Conservation (phyloP, 2,888 invertebrate genomes). For the Metopia argyrocephala region DNA sequence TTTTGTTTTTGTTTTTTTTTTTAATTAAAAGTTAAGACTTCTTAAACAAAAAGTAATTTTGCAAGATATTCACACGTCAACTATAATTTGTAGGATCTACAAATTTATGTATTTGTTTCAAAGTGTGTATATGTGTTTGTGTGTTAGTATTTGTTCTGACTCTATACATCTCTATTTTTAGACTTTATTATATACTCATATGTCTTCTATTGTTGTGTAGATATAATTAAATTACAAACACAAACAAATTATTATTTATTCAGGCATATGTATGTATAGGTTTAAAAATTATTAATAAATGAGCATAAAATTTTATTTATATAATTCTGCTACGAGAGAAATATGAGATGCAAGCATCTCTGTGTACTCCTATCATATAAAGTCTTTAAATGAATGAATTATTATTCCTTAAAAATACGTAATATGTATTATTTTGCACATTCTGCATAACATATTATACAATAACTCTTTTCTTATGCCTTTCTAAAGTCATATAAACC, state of each 20-base stretch:
- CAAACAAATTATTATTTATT: neutral
- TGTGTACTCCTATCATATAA: neutral
- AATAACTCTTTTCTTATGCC: no score
- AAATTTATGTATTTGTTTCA: neutral
- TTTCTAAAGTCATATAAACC: no score
- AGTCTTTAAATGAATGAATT: neutral
- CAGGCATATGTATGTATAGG: neutral
- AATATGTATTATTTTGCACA: slow-evolving; percentile 11
- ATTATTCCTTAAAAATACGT: neutral
- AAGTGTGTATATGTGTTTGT: neutral
- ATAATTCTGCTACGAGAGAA: neutral
- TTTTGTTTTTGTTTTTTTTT: no score
- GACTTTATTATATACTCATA: neutral
- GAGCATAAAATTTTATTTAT: neutral
- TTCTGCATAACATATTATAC: slow-evolving; percentile 4
- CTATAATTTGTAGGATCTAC: neutral
- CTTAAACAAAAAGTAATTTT: no score
- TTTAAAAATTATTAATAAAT: neutral
- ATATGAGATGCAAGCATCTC: neutral
- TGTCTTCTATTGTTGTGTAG: neutral
- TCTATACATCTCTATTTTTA: neutral
- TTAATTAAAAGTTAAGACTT: no score
- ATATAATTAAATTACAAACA: slow-evolving; percentile 29
- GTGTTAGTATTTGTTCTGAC: no score
- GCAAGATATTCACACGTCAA: no score